Conservation (phyloP, 1,140 invertebrate genomes). For the Dryas iulia region DNA sequence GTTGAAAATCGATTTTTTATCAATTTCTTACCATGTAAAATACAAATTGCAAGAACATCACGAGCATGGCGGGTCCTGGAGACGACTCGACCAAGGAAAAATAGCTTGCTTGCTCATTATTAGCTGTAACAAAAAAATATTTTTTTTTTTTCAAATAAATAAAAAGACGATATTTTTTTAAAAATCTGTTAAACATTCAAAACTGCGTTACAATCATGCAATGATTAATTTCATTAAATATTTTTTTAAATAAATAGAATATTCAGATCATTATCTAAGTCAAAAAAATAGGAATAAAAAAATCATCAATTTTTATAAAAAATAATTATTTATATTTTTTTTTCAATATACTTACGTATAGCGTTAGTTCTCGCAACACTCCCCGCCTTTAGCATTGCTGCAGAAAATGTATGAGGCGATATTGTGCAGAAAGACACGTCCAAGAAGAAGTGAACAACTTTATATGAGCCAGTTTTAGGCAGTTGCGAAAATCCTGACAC, state of each 20-base stretch:
- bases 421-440: background rate
- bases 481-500: background rate
- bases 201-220: no score
- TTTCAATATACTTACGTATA: background rate
- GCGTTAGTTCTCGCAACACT: background rate
- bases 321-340: no score
- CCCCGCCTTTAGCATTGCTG: background rate
- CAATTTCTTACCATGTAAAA: conserved; percentile 57
- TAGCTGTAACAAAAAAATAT: background rate
- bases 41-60: conserved; percentile 38
- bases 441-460: background rate
- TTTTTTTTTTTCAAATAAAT: no score
- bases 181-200: no score
- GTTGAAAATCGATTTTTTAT: no score
- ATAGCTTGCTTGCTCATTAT: conserved; percentile 19
- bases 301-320: no score
- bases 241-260: no score
- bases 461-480: background rate
- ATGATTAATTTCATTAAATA: no score
- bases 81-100: conserved; percentile 32
- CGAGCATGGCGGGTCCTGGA: conserved; percentile 30
- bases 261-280: no score
- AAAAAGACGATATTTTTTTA: no score
- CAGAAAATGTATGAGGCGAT: background rate
- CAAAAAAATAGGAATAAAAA: no score